Evolutionary conservation across 2,113 vertebrate genomes (phyloP).

Genomic region (Dasypus novemcinctus): DNA sequence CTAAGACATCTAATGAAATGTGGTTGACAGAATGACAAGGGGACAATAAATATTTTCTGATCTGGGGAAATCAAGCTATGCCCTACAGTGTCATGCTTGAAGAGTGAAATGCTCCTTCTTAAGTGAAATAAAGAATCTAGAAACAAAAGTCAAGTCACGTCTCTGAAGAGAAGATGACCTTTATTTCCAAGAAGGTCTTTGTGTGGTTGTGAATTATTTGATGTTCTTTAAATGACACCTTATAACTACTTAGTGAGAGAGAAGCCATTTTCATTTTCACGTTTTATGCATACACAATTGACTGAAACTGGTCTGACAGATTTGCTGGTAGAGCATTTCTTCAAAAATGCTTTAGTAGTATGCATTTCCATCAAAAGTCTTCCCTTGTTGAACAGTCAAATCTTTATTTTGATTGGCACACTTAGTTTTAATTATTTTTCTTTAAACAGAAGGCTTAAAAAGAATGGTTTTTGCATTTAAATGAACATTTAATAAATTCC

Average conservation of each 20-base stretch:
- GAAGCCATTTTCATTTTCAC: background rate
- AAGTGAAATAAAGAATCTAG: background rate
- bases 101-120: background rate
- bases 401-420: background rate
- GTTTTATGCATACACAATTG: background rate
- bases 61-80: conserved; percentile 56
- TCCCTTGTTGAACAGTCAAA: background rate
- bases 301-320: background rate
- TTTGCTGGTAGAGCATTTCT: background rate
- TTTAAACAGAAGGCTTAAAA: background rate
- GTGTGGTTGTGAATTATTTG: conserved; percentile 38
- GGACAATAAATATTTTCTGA: conserved; percentile 49
- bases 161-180: conserved; percentile 36
- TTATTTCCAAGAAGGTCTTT: conserved; percentile 21
- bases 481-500: background rate
- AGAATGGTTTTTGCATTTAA: background rate
- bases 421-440: background rate
- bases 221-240: conserved; percentile 44
- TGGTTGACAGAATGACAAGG: conserved; percentile 50
- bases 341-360: background rate
- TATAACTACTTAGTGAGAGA: background rate
- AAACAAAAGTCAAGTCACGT: conserved; percentile 67
- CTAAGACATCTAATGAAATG: conserved; percentile 13
- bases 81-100: background rate
- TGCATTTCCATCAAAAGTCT: background rate